Conservation (phyloP, 2,888 invertebrate genomes). For the Leptinotarsa peninsularis region DNA sequence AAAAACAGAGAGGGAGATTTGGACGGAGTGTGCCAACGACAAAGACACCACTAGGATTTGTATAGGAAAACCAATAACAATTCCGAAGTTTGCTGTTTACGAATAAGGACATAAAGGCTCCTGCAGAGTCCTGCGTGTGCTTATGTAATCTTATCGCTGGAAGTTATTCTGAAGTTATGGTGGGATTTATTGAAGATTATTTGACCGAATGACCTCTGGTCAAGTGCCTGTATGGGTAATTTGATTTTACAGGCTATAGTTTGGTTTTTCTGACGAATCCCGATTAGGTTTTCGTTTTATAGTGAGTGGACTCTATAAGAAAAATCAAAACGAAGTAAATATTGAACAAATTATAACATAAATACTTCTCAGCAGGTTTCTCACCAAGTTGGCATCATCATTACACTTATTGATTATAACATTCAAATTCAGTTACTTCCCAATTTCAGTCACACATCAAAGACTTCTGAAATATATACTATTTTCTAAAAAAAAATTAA, state of each 20-base stretch:
- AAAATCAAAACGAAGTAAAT: background rate
- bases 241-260: conserved; percentile 35
- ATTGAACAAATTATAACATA: too few species aligned
- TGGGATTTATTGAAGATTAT: conserved; percentile 50
- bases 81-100: conserved; percentile 36
- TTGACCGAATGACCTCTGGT: conserved; percentile 47
- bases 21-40: background rate
- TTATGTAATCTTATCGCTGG: conserved; percentile 49
- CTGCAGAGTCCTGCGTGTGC: conserved; percentile 35
- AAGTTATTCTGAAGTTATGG: conserved; percentile 49
- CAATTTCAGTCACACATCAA: too few species aligned
- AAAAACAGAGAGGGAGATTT: background rate
- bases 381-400: too few species aligned
- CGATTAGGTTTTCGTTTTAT: background rate
- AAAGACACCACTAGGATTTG: background rate
- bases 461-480: too few species aligned
- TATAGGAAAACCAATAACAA: conserved; percentile 6
- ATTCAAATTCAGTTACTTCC: too few species aligned
- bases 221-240: conserved; percentile 39
- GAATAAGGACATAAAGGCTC: conserved; percentile 40
- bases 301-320: background rate
- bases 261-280: conserved; percentile 31
- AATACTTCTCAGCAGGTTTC: background rate
- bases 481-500: too few species aligned
- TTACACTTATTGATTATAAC: too few species aligned